Evolutionary conservation across 1,140 invertebrate species (phyloP), one percentile per base, ranked within the genome.

Genomic region (Lepidostoma basale): DNA sequence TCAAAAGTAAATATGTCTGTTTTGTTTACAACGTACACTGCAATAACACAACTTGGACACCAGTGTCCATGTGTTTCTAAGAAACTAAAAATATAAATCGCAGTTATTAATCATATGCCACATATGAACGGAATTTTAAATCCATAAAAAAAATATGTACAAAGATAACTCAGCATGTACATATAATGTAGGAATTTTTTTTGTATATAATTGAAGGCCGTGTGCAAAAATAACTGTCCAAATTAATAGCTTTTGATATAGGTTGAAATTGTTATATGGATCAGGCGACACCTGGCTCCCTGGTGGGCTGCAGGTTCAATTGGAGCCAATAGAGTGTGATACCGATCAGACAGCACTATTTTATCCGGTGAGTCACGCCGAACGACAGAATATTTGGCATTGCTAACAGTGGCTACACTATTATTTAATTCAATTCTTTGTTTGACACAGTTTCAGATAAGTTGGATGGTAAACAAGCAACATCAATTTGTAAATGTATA

Each of bases 361-460:
- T 56, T 18, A 56, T 8, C 9, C 16, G 30, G 16, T 36, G 28
- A 56, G 16, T 36, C 52, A 36, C 14, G 18, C n/a, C 36, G 14
- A n/a, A 56, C 36, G 52, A 56, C 52, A 56, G 18, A 56, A 33
- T 56, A 10, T 10, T 36, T 56, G 52, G 52, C 52, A 56, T 49
- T 12, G 23, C 18, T 25, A 49, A 49, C 45, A 49, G 45, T 25
- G 45, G 22, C 4, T 22, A 20, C 28, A 10, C 52, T 56, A n/a
- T 49, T 6, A 49, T 49, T 49, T 56, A 20, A 56, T n/a, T n/a
- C n/a, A n/a, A 22, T 8, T 56, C 22, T 9, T 56, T 33, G 14
- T 22, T n/a, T 3, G 18, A 56, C n/a, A 56, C 36, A 56, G 22
- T 49, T 10, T 25, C 26, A 49, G 16, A 22, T 25, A 18, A 56